A percentile compares a stretch with the other conserved stretches of the same genome.
These are phyloP conservation scores for Mystacornis crossleyi DNA, from an alignment of 2,113 vertebrate species.

Conservation along the genomic window DNA sequence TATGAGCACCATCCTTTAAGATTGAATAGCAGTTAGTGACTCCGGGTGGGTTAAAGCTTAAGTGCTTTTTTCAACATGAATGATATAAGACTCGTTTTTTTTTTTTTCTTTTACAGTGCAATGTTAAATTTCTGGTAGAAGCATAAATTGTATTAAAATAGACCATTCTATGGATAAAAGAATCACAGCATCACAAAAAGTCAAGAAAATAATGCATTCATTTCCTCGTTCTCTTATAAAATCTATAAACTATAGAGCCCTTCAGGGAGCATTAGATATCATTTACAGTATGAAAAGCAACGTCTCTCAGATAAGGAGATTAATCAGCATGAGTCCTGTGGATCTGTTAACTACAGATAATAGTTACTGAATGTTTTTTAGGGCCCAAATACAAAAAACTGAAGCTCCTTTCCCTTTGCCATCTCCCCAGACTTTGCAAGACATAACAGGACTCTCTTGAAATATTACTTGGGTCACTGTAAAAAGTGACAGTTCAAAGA, in stretches of 20 bases:
- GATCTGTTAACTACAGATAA: conserved; percentile 15
- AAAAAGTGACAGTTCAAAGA: not conserved
- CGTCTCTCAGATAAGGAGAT: conserved; percentile 7
- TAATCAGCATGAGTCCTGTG: not conserved
- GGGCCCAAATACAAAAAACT: not conserved
- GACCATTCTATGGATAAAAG: conserved; percentile 1
- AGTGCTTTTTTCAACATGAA: not conserved
- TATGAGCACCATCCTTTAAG: conserved; percentile 19
- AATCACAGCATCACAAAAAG: not conserved
- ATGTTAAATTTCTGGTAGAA: conserved; percentile 34
- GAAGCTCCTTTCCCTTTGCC: not conserved
- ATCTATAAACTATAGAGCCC: not conserved
- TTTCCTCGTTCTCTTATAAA: conserved; percentile 34
- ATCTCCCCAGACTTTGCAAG: not conserved
- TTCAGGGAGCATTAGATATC: not conserved
- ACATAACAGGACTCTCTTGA: not conserved
- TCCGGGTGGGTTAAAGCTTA: conserved; percentile 13
- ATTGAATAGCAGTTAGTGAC: conserved; percentile 26
- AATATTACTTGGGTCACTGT: not conserved
- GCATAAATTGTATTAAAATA: conserved; percentile 45
- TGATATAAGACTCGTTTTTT: not conserved
- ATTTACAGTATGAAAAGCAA: not conserved
- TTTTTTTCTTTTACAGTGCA: not conserved
- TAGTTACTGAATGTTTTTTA: not conserved
- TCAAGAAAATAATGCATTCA: conserved; percentile 4